Conservation (phyloP, 2,888 invertebrate genomes). For the Hecatera dysodea region DNA sequence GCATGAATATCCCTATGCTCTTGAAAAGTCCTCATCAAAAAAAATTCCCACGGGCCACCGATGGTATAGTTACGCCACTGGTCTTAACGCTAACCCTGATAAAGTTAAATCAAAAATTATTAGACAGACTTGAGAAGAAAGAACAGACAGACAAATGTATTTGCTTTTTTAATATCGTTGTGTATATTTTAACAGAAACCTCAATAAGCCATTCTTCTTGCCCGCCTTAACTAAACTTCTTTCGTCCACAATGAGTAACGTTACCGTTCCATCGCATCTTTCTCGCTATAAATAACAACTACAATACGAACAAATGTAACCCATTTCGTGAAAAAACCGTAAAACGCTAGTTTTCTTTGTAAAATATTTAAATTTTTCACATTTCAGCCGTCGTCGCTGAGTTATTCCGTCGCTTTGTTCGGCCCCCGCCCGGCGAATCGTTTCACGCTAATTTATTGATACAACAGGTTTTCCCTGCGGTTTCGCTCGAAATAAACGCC, state of each 20-base stretch:
- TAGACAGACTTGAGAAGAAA: no score
- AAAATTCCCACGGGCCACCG: no score
- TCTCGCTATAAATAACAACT: conserved; percentile 56
- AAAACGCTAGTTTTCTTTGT: conserved; percentile 62
- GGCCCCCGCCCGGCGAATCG: conserved; percentile 36
- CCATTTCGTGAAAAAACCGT: conserved; percentile 50
- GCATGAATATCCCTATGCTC: no score
- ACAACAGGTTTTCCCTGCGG: conserved; percentile 52
- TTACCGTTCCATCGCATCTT: conserved; percentile 32
- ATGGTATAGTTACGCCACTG: no score
- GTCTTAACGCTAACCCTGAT: no score
- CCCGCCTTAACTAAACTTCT: conserved; percentile 22
- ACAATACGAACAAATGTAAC: conserved; percentile 57
- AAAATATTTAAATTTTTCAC: conserved; percentile 62
- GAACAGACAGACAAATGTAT: not conserved
- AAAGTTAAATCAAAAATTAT: not conserved
- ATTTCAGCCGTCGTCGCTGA: conserved; percentile 53
- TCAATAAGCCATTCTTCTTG: conserved; percentile 16
- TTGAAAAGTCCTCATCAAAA: no score
- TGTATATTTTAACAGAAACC: conserved; percentile 10
- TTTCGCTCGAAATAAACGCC: conserved; percentile 18
- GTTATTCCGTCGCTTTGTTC: conserved; percentile 57
- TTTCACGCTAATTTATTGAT: conserved; percentile 60
- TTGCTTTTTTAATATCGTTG: not conserved
- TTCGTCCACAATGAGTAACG: conserved; percentile 26